Base-by-base conservation (phyloP, 2,113 vertebrate genomes). In the Epinephelus cyanopodus region DNA sequence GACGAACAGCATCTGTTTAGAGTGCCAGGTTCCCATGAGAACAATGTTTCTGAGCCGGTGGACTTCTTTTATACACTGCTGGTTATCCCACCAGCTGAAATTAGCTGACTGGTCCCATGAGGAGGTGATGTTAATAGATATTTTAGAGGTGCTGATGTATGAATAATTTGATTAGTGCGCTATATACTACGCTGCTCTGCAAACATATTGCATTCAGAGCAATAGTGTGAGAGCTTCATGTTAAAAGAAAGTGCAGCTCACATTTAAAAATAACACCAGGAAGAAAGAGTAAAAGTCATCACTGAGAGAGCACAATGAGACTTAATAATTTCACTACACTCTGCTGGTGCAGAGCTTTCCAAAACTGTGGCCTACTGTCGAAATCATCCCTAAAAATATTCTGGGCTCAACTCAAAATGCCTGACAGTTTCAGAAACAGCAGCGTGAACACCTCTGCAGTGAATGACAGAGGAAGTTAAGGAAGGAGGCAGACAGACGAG, bases 1-100 rank as follows among this genome's bases (percentile, higher is more conserved):
- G 56, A 83, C 50, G 69, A 91, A 83, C 57, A 91, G 77, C 90
- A 92, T 91, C 89, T 94, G 88, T 84, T 93, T 60, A 29, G 64
- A 81, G 82, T 23, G 53, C 68, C 63, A 10, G 3, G 86, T 85
- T 95, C 93, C 92, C 94, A 87, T 82, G 92, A 92, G 92, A 93
- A 90, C 82, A 65, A 54, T 53, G 68, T 79, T 91, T 82, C 86
- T 85, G 76, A 85, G 87, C 81, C 29, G 9, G 56, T 77, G 67
- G 76, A 88, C 81, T 86, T 92, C 73, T 89, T 92, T 86, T 82
- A 77, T 75, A 77, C 82, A 72, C 83, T 63, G 74, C 79, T 75
- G 81, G 39, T 82, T 86, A 77, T 89, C 89, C 82, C 64, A 86
- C 77, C 80, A 86, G 65, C 81, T 87, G 67, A 90, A 88, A 92